Percentiles rank a stretch among this genome's conserved stretches.
Evolutionary conservation across 2,797 vertebrate genomes (phyloP).

Genomic region (Petrocephalus schoutedeni): DNA sequence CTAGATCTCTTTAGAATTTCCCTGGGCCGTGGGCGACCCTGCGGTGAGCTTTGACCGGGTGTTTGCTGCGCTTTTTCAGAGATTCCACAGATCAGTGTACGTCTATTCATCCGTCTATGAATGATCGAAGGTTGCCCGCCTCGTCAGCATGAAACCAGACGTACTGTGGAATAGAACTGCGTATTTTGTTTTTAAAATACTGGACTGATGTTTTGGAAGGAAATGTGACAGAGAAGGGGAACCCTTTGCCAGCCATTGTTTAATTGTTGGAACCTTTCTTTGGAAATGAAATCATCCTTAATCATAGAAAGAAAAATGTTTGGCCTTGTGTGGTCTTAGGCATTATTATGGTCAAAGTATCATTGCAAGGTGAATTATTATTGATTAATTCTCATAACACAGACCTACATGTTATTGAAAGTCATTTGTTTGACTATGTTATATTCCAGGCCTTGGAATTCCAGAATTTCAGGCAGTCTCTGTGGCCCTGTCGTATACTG

Average conservation of each 20-base stretch:
- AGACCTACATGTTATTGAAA: not conserved
- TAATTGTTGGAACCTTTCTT: not conserved
- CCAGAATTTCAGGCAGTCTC: not conserved
- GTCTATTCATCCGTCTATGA: not conserved
- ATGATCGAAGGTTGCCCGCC: not conserved
- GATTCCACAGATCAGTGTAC: not conserved
- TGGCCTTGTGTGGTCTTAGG: not conserved
- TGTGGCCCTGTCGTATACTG: not conserved
- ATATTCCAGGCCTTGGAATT: not conserved
- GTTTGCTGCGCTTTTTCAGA: not conserved
- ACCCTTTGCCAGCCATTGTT: slow-evolving; percentile 13
- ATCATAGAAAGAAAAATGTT: not conserved
- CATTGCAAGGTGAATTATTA: not conserved
- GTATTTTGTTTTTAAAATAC: not conserved
- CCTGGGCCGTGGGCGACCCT: not conserved
- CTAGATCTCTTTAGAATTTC: not conserved
- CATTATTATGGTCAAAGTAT: not conserved
- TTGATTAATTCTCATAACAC: not conserved
- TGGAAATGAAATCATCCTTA: not conserved
- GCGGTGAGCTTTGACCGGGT: not conserved
- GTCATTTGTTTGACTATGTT: not conserved
- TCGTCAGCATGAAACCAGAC: not conserved
- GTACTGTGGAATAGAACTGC: not conserved
- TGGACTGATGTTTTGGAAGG: not conserved
- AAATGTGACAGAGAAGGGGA: not conserved